Evolutionary conservation across 1,140 invertebrate species (phyloP), one percentile per base, ranked within the genome.

Genomic region (Sesamia nonagrioides): DNA sequence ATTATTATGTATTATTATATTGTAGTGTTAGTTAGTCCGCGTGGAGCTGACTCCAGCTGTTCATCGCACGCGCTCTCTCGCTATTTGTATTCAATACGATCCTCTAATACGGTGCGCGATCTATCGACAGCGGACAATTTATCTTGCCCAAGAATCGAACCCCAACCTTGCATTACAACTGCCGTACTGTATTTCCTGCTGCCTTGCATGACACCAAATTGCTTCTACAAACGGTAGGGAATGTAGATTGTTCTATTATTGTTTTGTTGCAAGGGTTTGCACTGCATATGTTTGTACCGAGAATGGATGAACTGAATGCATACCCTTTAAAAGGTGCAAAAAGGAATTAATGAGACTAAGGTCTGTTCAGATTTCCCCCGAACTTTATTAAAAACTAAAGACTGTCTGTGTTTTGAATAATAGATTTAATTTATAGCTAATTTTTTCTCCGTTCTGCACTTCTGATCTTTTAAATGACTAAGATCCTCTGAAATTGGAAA

Each of bases 61-160:
- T n/a, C 60, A 21, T 61, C 54, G 78, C 85, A 85, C 86, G 82
- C 80, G 83, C 88, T 52, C 50, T 37, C 52, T 72, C 40, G 37
- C 85, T 75, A 92, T 93, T 93, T 92, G 90, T 92, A 93, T 93
- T 91, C 92, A 90, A 88, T 87, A 87, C 87, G 84, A 85, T 83
- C 79, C 79, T 89, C 89, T 91, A 91, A 93, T 91, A 93, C 90
- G 86, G 90, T 76, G 80, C 85, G 85, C 86, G 83, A 88, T 88
- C 87, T 85, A 90, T 89, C 87, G 90, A 89, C 91, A 88, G 86
- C 83, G 69, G 40, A 77, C 84, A 88, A 92, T 92, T 92, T 93
- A 92, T 93, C 89, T 91, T 84, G 81, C 68, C 80, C 82, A 77
- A 79, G 90, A 87, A 92, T 92, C 89, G 86, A 89, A 90, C 86